phyloP scores from a whole-genome alignment of 2,888 invertebrate genomes.

The Cryptophagus acutangulus region DNA sequence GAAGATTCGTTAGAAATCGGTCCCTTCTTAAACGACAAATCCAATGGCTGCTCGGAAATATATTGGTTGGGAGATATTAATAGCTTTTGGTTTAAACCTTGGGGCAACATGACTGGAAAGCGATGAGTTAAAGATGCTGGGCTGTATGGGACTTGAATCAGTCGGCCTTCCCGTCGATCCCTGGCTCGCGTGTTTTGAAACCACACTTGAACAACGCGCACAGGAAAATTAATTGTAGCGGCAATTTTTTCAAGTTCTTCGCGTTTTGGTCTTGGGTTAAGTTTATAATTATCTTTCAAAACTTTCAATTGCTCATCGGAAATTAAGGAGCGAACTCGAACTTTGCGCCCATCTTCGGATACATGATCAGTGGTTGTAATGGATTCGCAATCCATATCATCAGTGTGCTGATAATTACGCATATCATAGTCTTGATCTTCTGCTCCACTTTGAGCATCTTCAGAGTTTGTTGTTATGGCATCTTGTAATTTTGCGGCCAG shows the following conservation, averaged over 20 bases:
- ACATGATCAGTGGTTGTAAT: slow-evolving; percentile 47
- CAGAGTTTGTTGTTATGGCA: slow-evolving; percentile 53
- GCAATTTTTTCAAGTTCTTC: slow-evolving; percentile 91
- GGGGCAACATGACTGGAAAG: slow-evolving; percentile 17
- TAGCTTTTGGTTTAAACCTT: slow-evolving; percentile 15
- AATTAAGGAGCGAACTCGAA: slow-evolving; percentile 88
- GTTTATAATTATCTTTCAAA: slow-evolving; percentile 81
- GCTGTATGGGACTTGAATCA: slow-evolving; percentile 49
- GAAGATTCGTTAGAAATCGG: slow-evolving; percentile 54
- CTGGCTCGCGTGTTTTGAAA: slow-evolving; percentile 93
- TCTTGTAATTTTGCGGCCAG: slow-evolving; percentile 73
- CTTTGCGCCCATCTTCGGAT: slow-evolving; percentile 64
- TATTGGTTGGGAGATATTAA: slow-evolving; percentile 25
- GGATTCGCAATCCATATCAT: slow-evolving; percentile 54
- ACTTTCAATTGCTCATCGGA: slow-evolving; percentile 90
- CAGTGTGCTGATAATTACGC: slow-evolving; percentile 49
- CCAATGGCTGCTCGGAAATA: slow-evolving; percentile 74
- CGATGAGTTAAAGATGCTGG: slow-evolving; percentile 31
- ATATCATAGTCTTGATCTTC: slow-evolving; percentile 49
- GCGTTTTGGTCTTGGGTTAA: slow-evolving; percentile 89
- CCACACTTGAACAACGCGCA: slow-evolving; percentile 88
- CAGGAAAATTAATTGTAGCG: slow-evolving; percentile 66
- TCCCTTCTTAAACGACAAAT: slow-evolving; percentile 80
- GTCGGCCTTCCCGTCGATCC: slow-evolving; percentile 66
- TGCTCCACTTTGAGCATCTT: slow-evolving; percentile 49